Evolutionary conservation across 2,888 invertebrate species (phyloP).

Genomic region (Zaprionus lineosus): DNA sequence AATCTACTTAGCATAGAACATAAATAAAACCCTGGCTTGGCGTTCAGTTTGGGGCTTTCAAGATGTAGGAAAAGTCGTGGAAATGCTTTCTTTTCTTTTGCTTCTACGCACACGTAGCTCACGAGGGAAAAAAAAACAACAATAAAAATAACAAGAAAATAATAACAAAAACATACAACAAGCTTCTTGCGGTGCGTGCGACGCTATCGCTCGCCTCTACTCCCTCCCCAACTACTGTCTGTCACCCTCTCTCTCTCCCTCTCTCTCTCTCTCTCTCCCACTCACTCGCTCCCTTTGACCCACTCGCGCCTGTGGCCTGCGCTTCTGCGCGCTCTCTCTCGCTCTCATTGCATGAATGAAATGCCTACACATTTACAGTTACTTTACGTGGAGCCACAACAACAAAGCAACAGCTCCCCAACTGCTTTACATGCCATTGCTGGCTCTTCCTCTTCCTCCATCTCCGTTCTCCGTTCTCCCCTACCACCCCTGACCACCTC

Average conservation of each 20-base stretch:
- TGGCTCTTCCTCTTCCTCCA: conserved; percentile 34
- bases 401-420: conserved; percentile 41
- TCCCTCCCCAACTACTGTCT: background rate
- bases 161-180: conserved; percentile 7
- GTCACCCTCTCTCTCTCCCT: conserved; percentile 7
- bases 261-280: background rate
- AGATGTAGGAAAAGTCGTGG: conserved; percentile 37
- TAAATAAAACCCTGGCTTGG: conserved; percentile 53
- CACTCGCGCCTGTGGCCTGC: too few species aligned
- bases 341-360: conserved; percentile 65
- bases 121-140: conserved; percentile 17
- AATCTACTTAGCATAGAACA: conserved; percentile 72
- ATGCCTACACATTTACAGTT: conserved; percentile 77
- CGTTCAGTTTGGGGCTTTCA: conserved; percentile 11
- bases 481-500: too few species aligned
- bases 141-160: conserved; percentile 18
- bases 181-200: conserved; percentile 66
- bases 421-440: conserved; percentile 60
- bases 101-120: conserved; percentile 64
- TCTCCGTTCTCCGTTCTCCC: too few species aligned
- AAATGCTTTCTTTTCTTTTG: conserved; percentile 61
- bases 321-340: conserved; percentile 16
- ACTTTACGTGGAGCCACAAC: conserved; percentile 49
- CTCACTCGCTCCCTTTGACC: conserved; percentile 26
- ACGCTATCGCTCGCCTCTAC: conserved; percentile 28